Percentiles rank a stretch among this genome's conserved stretches.
Evolutionary conservation across 1,140 invertebrate species (phyloP).

Genomic region (Drosophila punjabiensis): DNA sequence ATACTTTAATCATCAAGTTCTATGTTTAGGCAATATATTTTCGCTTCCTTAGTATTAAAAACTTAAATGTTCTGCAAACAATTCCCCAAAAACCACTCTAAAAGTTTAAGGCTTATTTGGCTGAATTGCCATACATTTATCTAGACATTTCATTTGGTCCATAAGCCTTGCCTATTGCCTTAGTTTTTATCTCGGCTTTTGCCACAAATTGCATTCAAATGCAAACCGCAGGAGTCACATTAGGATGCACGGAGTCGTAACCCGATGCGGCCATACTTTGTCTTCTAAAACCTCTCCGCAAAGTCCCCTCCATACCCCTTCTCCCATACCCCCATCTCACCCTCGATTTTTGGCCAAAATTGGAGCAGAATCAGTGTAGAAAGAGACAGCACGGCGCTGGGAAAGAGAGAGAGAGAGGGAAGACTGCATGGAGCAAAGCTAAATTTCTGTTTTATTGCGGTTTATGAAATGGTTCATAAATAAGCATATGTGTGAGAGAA

Average conservation of each 20-base stretch:
- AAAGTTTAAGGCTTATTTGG: slow-evolving; percentile 30
- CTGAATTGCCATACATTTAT: slow-evolving; percentile 26
- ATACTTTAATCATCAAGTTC: not conserved
- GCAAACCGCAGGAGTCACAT: slow-evolving; percentile 74
- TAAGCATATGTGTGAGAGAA: slow-evolving; percentile 48
- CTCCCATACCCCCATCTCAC: not conserved
- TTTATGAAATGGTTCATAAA: slow-evolving; percentile 77
- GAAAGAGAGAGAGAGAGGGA: slow-evolving; percentile 28
- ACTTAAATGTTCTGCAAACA: not conserved
- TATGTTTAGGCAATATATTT: not conserved
- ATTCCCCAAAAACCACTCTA: not conserved
- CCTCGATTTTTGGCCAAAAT: slow-evolving; percentile 39
- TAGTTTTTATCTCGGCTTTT: slow-evolving; percentile 70
- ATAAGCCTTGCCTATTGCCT: slow-evolving; percentile 61
- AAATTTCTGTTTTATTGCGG: slow-evolving; percentile 77
- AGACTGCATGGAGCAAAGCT: slow-evolving; percentile 27
- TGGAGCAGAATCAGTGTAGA: slow-evolving; percentile 41
- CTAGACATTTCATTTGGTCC: slow-evolving; percentile 43
- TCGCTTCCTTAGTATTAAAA: not conserved
- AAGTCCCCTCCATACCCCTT: not conserved
- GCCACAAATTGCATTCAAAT: slow-evolving; percentile 78
- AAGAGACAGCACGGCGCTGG: slow-evolving; percentile 15
- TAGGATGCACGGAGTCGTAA: slow-evolving; percentile 62
- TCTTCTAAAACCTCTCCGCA: slow-evolving; percentile 40
- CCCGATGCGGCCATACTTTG: slow-evolving; percentile 68